phyloP scores from a whole-genome alignment of 2,797 vertebrate species.

The Enteromius argenteus region DNA sequence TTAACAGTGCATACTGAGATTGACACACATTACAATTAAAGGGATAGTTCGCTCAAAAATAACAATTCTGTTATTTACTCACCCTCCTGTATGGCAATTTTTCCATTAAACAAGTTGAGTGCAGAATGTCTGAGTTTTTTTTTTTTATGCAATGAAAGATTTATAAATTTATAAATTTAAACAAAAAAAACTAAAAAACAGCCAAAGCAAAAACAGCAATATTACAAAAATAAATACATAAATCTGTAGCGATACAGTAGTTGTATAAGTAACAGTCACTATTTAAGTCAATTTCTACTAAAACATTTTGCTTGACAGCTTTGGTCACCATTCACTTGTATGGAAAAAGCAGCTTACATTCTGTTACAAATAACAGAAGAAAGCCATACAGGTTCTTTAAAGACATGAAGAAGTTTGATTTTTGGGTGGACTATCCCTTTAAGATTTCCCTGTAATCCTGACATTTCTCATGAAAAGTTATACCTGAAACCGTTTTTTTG shows the following conservation, averaged over 20 bases:
- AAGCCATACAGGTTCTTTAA: background rate
- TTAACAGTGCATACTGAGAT: background rate
- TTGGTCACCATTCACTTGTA: background rate
- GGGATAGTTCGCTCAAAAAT: conserved; percentile 1
- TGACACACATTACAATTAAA: conserved; percentile 2
- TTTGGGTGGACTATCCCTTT: conserved; percentile 8
- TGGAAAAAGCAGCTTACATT: conserved; percentile 3
- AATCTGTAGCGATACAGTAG: background rate
- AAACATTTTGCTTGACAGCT: background rate
- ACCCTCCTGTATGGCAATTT: background rate
- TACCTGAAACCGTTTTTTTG: conserved; percentile 73
- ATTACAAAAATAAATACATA: background rate
- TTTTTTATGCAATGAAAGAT: background rate
- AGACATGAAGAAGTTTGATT: background rate
- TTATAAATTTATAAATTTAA: no score
- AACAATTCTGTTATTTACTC: background rate
- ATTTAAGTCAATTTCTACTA: background rate
- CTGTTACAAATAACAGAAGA: background rate
- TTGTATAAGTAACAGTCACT: background rate
- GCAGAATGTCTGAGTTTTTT: background rate
- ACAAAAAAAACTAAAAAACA: background rate
- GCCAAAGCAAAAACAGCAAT: background rate
- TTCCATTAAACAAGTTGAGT: background rate
- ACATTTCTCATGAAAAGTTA: conserved; percentile 30
- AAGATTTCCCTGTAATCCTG: conserved; percentile 20